Conservation (phyloP, 2,797 vertebrate genomes). For the Liparis tanakae region DNA sequence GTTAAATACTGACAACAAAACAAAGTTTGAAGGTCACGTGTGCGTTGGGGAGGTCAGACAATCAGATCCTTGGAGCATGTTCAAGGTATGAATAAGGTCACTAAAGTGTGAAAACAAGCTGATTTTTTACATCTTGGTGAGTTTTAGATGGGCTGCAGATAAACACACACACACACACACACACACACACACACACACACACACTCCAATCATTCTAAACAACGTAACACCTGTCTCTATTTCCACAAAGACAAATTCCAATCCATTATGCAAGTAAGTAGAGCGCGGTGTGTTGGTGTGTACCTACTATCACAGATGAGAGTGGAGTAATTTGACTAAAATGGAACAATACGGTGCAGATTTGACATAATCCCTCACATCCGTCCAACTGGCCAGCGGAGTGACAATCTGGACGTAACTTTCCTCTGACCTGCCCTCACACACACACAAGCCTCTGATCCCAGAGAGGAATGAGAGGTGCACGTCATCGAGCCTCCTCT, state of each 20-base stretch:
- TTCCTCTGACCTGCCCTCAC: slow-evolving; percentile 58
- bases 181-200: slow-evolving; percentile 1
- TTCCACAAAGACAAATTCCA: slow-evolving; percentile 59
- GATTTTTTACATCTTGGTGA: background rate
- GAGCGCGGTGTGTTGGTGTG: slow-evolving; percentile 39
- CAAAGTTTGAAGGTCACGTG: background rate
- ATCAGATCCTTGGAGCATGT: background rate
- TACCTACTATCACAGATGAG: slow-evolving; percentile 76
- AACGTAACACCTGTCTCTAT: slow-evolving; percentile 63
- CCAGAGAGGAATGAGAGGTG: slow-evolving; percentile 5
- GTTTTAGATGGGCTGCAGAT: slow-evolving; percentile 2
- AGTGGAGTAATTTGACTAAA: slow-evolving; percentile 81
- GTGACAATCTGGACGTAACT: slow-evolving; percentile 62
- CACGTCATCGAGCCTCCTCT: background rate
- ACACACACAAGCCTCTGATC: slow-evolving; percentile 53
- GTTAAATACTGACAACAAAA: background rate
- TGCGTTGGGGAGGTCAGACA: background rate
- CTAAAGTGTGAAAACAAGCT: background rate
- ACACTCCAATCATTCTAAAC: slow-evolving; percentile 36
- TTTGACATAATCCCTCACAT: slow-evolving; percentile 77
- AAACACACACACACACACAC: background rate
- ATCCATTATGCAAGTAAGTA: slow-evolving; percentile 62
- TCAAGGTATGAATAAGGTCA: background rate
- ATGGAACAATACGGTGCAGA: slow-evolving; percentile 77
- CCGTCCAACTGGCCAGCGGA: slow-evolving; percentile 55